Base-by-base conservation (phyloP, 2,113 vertebrate species). In the Mormyrus iriodes region DNA sequence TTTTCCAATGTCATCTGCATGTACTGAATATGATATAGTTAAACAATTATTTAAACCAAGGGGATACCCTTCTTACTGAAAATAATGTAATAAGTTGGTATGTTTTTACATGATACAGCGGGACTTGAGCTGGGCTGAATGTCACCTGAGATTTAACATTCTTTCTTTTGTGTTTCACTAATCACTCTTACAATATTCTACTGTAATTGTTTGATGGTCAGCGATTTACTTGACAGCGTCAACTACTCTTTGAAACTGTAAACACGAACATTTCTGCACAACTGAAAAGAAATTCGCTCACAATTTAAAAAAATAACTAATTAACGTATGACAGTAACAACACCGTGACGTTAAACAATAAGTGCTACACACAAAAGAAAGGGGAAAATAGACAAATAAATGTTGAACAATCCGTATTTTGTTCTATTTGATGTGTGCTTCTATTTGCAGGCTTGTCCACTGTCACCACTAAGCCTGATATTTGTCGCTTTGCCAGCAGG, bases 121-220 rank as follows among this genome's bases (percentile, higher is more conserved):
- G 92, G 91, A 89, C 93, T 92, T 84, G 90, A 94, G 91, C 93
- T 90, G 93, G 95, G 94, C 93, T 94, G 94, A 94, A 93, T 95
- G 94, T 94, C 96, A 95, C 96, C 96, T 96, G 96, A 96, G 96
- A 96, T 94, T 92, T 94, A 92, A 93, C 88, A 58, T 84, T 89
- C 61, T 83, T 31, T 31, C 51, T 93, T 95, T 94, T 89, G 89
- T 90, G 88, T 93, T 93, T 92, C 92, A 93, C 93, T 92, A 94
- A 93, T 95, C 92, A 93, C 92, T 92, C 91, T 92, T 90, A 88
- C 91, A 95, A 90, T 88, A 84, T 92, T 88, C 93, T 93, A 94
- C 92, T 91, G 91, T 92, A 91, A 90, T 93, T 21, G 89, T 55
- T 84, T 93, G 93, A 91, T 91, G 92, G 91, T 90, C 88, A 91